Base-by-base conservation (phyloP, 2,113 vertebrate species). In the Rhea pennata region DNA sequence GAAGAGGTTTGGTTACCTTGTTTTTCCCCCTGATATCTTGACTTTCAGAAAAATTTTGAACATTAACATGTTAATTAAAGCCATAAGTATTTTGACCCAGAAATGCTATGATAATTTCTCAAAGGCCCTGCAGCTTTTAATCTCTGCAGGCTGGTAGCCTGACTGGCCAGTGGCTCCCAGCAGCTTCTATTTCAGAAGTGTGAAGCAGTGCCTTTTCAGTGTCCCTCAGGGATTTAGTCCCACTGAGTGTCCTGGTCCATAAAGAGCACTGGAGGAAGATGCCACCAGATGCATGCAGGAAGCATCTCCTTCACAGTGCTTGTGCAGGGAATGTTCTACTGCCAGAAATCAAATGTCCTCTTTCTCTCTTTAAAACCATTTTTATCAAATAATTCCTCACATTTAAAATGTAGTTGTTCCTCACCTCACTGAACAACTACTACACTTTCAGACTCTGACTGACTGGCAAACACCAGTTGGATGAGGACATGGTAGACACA, bases 321-420 rank as follows among this genome's bases (percentile, higher is more conserved):
- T 33, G 27, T 40, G 62, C 22, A 88, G 40, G 71, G 8, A 44
- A 13, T 12, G 39, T 5, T 0, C 0, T 15, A n/a, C 15, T 48
- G 6, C 6, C 50, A 78, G 54, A 54, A 80, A 74, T 17, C 2
- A 2, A 59, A 80, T 22, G 2, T 6, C 14, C 16, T 31, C 10
- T 22, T 62, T 73, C 46, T 67, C 90, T 70, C 26, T 64, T 84
- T 39, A 64, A 87, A 73, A 79, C 3, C 0, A 9, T 24, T 70
- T 70, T 56, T 40, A 58, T 2, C 46, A 71, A 74, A 78, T 21
- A 48, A 56, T 66, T 78, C 73, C 21, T 77, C 64, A 33, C 12
- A 23, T 24, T 67, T 81, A 74, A 86, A 72, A 80, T 59, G 27
- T 84, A 16, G 24, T 66, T 12, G 54, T 65, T 88, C 33, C 51